A percentile compares a stretch with the other conserved stretches of the same genome.
Evolutionary conservation across 2,113 vertebrate species (phyloP).

Genomic region (Pangasianodon gigas): DNA sequence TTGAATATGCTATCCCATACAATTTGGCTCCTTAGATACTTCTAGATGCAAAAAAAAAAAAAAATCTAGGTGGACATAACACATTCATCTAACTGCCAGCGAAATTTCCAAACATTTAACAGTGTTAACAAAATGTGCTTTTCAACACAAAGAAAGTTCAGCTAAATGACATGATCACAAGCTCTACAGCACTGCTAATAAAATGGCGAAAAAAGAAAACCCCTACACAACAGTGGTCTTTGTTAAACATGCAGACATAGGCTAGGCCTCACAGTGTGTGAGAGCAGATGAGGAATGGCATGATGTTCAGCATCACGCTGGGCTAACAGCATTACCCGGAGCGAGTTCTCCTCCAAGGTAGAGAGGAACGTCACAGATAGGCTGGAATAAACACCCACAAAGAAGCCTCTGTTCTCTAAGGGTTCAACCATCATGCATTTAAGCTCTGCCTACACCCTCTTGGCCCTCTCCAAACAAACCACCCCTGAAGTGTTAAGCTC

Average conservation of each 20-base stretch:
- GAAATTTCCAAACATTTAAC: neutral
- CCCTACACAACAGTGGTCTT: conserved; percentile 23
- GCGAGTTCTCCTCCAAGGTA: conserved; percentile 54
- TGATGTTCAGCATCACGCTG: conserved; percentile 27
- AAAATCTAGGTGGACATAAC: neutral
- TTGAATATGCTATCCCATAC: neutral
- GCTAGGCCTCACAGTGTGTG: neutral
- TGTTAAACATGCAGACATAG: neutral
- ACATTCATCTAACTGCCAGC: neutral
- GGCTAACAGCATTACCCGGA: conserved; percentile 40
- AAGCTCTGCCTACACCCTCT: conserved; percentile 29
- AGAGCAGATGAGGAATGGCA: conserved; percentile 15
- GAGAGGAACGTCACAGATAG: conserved; percentile 30
- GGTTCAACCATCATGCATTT: conserved; percentile 63
- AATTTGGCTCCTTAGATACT: neutral
- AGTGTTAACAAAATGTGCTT: conserved; percentile 5
- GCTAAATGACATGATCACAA: conserved; percentile 26
- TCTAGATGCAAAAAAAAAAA: neutral
- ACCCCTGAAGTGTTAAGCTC: neutral
- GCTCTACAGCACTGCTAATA: neutral
- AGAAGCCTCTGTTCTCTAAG: conserved; percentile 71
- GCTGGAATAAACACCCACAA: conserved; percentile 60
- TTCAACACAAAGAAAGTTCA: conserved; percentile 3
- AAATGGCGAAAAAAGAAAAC: neutral
- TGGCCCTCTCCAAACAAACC: conserved; percentile 36